Percentiles rank a stretch among this genome's conserved stretches.
These are phyloP conservation scores for Rhizoglyphus robini DNA, from an alignment of 1,140 invertebrate genomes.

Conservation along the genomic window DNA sequence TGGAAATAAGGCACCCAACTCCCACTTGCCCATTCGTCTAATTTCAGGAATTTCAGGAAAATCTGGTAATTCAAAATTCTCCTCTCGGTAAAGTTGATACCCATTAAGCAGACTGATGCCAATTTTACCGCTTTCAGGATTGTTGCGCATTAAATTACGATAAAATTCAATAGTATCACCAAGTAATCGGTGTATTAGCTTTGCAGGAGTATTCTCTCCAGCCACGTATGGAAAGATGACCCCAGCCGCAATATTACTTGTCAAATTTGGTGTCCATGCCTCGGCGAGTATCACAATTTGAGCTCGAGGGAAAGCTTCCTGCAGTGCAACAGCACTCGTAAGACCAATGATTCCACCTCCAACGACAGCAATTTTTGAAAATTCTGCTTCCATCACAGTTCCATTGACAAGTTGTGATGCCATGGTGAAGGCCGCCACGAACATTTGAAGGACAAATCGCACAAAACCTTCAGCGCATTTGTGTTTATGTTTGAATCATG, in stretches of 20 bases:
- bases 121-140: background rate
- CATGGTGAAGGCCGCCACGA: no score
- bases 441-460: no score
- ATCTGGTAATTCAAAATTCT: background rate
- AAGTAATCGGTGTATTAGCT: background rate
- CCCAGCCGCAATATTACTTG: constrained; percentile 59
- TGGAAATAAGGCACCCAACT: background rate
- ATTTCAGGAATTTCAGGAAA: background rate
- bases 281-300: constrained; percentile 50
- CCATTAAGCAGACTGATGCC: background rate
- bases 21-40: background rate
- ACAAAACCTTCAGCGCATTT: no score
- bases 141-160: background rate
- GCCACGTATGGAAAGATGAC: constrained; percentile 54
- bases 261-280: constrained; percentile 53
- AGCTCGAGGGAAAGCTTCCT: constrained; percentile 34
- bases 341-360: constrained; percentile 49
- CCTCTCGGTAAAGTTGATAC: background rate
- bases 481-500: no score
- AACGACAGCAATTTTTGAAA: no score
- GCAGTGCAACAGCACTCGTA: constrained; percentile 42
- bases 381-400: no score
- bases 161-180: background rate
- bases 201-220: constrained; percentile 41
- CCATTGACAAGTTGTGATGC: no score